Percentiles rank a stretch among this genome's conserved stretches.
phyloP scores from a whole-genome alignment of 2,888 invertebrate genomes.

The Ectemnius continuus region DNA sequence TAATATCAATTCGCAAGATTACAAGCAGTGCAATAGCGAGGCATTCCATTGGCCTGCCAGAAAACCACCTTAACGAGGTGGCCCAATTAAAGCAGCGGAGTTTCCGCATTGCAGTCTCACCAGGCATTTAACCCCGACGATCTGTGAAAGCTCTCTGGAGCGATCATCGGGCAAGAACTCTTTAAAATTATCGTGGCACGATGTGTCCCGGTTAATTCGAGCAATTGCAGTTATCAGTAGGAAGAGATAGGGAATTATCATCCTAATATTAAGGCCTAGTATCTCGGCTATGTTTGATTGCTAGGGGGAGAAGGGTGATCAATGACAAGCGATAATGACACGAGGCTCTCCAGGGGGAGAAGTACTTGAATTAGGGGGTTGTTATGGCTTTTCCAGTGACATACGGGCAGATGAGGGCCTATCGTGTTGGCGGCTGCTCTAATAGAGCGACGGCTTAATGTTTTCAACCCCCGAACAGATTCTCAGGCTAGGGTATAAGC shows the following conservation, averaged over 20 bases:
- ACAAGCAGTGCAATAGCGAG: neutral
- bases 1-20: neutral
- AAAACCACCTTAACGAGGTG: neutral
- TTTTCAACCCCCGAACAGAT: conserved; percentile 68
- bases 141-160: too few species aligned
- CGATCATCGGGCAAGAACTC: too few species aligned
- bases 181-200: too few species aligned
- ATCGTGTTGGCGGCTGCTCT: conserved; percentile 32
- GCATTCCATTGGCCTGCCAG: conserved; percentile 1
- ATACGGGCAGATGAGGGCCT: conserved; percentile 67
- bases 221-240: too few species aligned
- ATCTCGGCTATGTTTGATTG: too few species aligned
- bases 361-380: conserved; percentile 58
- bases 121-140: neutral
- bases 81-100: neutral
- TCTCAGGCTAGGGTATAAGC: conserved; percentile 70
- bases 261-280: too few species aligned
- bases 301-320: too few species aligned
- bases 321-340: too few species aligned
- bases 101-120: neutral
- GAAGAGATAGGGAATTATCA: too few species aligned
- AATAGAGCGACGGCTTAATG: conserved; percentile 60
- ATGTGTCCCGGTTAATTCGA: too few species aligned
- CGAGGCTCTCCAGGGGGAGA: neutral
- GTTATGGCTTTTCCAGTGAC: conserved; percentile 59